Base-by-base conservation (phyloP, 37 sponge, comb jelly and placozoan genomes). In the Beroe forskalii region DNA sequence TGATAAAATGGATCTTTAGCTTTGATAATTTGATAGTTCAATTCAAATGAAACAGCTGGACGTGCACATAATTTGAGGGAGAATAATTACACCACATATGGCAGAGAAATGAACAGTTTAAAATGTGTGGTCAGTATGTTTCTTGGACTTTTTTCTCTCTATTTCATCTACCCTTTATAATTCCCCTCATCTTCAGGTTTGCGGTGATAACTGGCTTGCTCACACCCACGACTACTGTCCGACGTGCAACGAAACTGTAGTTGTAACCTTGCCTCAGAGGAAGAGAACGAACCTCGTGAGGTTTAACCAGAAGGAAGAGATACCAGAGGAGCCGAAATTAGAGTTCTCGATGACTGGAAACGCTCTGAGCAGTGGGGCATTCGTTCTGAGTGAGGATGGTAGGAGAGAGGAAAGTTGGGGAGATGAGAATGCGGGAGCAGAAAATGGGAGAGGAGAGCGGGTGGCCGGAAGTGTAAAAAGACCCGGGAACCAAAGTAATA, bases 171-270 rank as follows among this genome's bases (percentile, higher is more conserved):
- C n/a, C n/a, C n/a, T n/a, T n/a, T n/a, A n/a, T n/a, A n/a, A n/a
- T n/a, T n/a, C n/a, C n/a, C n/a, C n/a, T n/a, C n/a, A n/a, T n/a
- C n/a, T 64, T 27, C 40, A 80, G 86, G 86, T 80, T 41, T 80
- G 86, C 55, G 86, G 48, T 6, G 86, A 80, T 14, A 80, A 80
- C 86, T 80, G 86, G 86, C 30, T 80, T 4, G n/a, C 86, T 6
- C 86, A 80, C 22, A 80, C 86, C 43, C 86, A 80, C 86, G 86
- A 80, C 55, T 80, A 80, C 55, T 80, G 86, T 25, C 86, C 86
- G 27, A 80, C 55, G 20, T 80, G 86, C 42, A 80, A 40, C 86
- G 86, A 80, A 43, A 40, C 86, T 80, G 86, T 80, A 4, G 55
- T 80, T 41, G 86, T 80, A 4, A 43, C 86, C 0, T 9, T 80